phyloP scores from a whole-genome alignment of 2,113 vertebrate genomes.

The Ictalurus furcatus region DNA sequence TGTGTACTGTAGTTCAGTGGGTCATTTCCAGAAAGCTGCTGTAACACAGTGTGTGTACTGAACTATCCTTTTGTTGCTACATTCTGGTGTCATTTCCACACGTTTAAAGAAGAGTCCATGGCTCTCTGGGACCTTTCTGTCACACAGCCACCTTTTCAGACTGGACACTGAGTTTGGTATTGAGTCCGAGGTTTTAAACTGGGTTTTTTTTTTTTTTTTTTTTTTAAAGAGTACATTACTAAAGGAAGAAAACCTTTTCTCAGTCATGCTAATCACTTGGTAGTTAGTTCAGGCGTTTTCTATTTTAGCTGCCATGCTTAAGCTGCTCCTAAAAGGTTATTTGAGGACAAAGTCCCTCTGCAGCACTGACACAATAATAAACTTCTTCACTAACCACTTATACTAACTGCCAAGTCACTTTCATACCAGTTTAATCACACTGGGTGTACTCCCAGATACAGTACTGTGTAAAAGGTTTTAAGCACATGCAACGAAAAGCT shows the following conservation, averaged over 20 bases:
- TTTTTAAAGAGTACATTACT: background rate
- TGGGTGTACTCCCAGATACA: background rate
- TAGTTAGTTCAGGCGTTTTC: background rate
- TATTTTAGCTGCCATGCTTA: no score
- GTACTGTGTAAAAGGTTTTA: no score
- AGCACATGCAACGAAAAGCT: no score
- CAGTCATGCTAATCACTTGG: background rate
- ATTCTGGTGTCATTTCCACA: conserved; percentile 30
- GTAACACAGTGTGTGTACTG: background rate
- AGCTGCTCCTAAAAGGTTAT: background rate
- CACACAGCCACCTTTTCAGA: background rate
- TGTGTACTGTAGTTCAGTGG: background rate
- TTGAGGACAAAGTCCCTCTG: background rate
- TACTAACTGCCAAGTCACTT: background rate
- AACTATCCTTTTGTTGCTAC: background rate
- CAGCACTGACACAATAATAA: background rate
- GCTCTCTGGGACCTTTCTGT: background rate
- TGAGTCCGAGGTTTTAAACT: background rate
- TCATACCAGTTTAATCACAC: background rate
- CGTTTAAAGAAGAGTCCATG: conserved; percentile 19
- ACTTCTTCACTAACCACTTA: no score
- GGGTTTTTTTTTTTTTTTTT: background rate
- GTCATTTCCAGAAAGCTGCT: conserved; percentile 37
- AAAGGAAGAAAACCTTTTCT: background rate
- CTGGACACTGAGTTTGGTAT: background rate